phyloP scores from a whole-genome alignment of 1,140 invertebrate genomes.

The Zaprionus africanus region DNA sequence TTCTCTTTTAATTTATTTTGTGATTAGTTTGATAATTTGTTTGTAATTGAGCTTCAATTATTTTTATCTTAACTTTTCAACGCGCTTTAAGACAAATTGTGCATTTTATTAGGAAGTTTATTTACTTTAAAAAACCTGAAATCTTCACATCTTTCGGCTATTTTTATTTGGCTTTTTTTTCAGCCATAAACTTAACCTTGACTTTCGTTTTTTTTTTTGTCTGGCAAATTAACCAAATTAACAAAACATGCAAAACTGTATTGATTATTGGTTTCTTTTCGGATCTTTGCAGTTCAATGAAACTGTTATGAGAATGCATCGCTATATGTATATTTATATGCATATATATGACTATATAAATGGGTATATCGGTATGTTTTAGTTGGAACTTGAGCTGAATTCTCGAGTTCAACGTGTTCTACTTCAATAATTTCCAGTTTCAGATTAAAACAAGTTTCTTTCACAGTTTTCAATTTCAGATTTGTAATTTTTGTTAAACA shows the following conservation, averaged over 20 bases:
- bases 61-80: conserved; percentile 28
- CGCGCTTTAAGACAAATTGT: conserved; percentile 39
- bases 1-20: conserved; percentile 21
- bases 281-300: conserved; percentile 17
- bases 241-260: conserved; percentile 38
- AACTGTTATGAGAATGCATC: conserved; percentile 19
- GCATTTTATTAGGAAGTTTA: conserved; percentile 43
- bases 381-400: conserved; percentile 58
- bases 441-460: conserved; percentile 48
- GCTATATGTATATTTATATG: conserved; percentile 15
- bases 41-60: conserved; percentile 30
- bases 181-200: conserved; percentile 69
- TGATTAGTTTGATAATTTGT: conserved; percentile 30
- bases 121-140: conserved; percentile 11
- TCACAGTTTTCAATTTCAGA: conserved; percentile 22
- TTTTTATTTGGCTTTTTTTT: conserved; percentile 38
- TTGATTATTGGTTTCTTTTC: neutral
- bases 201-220: conserved; percentile 62
- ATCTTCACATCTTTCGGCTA: conserved; percentile 5
- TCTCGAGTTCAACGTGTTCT: conserved; percentile 59
- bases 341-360: neutral
- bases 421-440: conserved; percentile 57
- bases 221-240: conserved; percentile 31
- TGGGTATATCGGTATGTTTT: neutral
- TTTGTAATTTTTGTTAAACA: neutral